Base-by-base conservation (phyloP, 2,888 invertebrate genomes). In the Conus canariensis region DNA sequence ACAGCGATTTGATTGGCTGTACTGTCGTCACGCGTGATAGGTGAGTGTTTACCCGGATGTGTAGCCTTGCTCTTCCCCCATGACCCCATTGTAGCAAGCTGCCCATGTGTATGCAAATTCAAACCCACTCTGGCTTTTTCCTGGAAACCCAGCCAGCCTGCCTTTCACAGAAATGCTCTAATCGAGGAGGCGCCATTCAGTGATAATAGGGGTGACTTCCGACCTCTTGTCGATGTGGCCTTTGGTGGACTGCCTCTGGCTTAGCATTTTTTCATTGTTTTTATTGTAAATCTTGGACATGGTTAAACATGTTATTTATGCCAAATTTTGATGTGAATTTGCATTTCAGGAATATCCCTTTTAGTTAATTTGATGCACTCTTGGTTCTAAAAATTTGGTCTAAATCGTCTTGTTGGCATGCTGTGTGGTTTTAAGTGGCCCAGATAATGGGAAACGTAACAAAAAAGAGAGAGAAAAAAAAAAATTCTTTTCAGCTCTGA, bases 1-100 rank as follows among this genome's bases (percentile, higher is more conserved):
- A 99, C 96, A 99, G 99, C 93, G 99, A 99, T 97, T 97, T 99
- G 91, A 98, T 99, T 95, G 98, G 99, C 1, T 99, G 99, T 96
- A 99, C 98, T 30, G 98, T 99, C 74, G 97, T 98, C 59, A 98
- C 98, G 95, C 98, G 98, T 95, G 99, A 99, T 94, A 95, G 94
- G 96, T 96, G 92, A 93, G 94, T 93, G 22, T 70, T 8, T 22
- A 22, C 22, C 70, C 1, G 0, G 22, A 7, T 70, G 3, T 16
- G 16, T 70, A 70, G 70, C 8, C 70, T 22, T 64, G 8, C 8
- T 70, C 80, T 10, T 10, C 9, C 80, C 80, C 80, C 9, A 7
- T 80, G 25, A 30, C 80, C 80, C 25, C 30, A 80, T 80, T 30
- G 9, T 30, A 19, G 7, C 9, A 0, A 25, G 12, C 12, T 45